Conservation (phyloP, 2,113 vertebrate genomes). For the Spilogale gracilis region DNA sequence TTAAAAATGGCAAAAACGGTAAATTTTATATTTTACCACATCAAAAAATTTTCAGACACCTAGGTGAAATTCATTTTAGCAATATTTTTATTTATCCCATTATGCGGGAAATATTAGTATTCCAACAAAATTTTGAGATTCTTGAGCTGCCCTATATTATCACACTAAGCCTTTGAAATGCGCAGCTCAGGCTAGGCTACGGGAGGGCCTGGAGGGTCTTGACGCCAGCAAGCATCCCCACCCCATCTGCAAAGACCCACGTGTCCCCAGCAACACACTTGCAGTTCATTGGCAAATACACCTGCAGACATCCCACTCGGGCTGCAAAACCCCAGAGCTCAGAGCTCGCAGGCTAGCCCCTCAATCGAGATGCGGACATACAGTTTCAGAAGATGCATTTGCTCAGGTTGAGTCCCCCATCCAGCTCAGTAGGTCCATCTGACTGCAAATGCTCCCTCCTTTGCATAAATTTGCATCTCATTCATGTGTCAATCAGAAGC, state of each 20-base stretch:
- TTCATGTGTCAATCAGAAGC: background rate
- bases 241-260: background rate
- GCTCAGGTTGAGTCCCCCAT: background rate
- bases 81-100: conserved; percentile 21
- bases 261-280: background rate
- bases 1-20: background rate
- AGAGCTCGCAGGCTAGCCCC: background rate
- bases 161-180: background rate
- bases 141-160: background rate
- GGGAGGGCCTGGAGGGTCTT: background rate
- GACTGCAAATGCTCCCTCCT: background rate
- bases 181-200: background rate
- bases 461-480: background rate
- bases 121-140: background rate
- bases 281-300: background rate
- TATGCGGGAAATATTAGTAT: background rate
- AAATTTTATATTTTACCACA: background rate
- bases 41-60: background rate
- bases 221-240: background rate
- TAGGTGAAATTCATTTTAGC: background rate
- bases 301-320: background rate
- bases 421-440: too few species aligned
- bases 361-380: background rate
- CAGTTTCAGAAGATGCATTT: background rate
- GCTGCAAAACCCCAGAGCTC: background rate